Conservation (phyloP, 2,888 invertebrate genomes). For the Hyles lineata region DNA sequence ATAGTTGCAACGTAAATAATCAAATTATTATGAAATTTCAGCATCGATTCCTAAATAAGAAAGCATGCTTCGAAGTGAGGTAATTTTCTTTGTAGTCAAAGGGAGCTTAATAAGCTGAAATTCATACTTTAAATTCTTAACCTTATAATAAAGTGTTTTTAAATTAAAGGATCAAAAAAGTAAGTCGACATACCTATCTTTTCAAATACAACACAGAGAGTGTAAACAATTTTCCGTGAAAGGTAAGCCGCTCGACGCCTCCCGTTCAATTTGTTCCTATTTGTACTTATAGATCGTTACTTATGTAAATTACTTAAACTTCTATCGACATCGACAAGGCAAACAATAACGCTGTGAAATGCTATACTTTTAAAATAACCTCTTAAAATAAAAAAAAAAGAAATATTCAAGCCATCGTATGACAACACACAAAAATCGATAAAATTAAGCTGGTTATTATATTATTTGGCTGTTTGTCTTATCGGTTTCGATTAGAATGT, state of each 20-base stretch:
- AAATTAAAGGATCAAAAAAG: too few species aligned
- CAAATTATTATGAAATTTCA: too few species aligned
- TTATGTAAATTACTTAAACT: slow-evolving; percentile 20
- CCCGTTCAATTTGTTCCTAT: slow-evolving; percentile 27
- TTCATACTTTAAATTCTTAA: neutral
- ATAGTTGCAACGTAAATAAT: too few species aligned
- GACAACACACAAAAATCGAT: neutral
- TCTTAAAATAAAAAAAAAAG: neutral
- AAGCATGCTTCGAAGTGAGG: too few species aligned
- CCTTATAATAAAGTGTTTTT: too few species aligned
- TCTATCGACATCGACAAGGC: slow-evolving; percentile 11
- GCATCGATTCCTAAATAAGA: too few species aligned
- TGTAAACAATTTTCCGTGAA: neutral
- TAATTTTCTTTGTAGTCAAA: too few species aligned
- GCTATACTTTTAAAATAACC: neutral
- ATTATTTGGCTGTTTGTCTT: neutral
- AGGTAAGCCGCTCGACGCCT: neutral
- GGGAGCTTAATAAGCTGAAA: neutral
- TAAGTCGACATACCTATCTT: too few species aligned
- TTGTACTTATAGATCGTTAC: slow-evolving; percentile 24
- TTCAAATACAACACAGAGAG: neutral
- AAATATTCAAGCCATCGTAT: neutral
- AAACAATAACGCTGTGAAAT: neutral
- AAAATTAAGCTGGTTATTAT: too few species aligned
- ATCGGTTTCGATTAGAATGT: neutral